Evolutionary conservation across 2,888 invertebrate species (phyloP).

Genomic region (Helobdella robusta): DNA sequence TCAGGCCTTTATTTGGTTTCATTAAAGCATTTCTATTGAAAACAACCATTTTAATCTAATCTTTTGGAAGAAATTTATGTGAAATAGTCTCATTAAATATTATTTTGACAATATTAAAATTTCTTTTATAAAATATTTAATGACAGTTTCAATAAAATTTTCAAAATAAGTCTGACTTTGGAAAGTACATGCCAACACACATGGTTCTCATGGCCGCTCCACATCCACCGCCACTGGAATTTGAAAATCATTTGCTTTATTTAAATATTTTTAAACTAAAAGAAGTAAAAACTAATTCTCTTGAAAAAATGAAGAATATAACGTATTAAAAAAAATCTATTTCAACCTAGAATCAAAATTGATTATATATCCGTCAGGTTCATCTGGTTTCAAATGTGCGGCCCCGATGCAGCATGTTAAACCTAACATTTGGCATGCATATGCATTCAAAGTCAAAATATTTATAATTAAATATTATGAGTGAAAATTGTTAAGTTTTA

Average conservation of each 20-base stretch:
- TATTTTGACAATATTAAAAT: not conserved
- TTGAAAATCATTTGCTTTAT: slow-evolving; percentile 5
- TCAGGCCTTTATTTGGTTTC: slow-evolving; percentile 31
- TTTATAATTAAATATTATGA: too few species aligned
- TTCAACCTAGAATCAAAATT: slow-evolving; percentile 22
- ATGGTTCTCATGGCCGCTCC: slow-evolving; percentile 48
- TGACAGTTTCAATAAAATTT: too few species aligned
- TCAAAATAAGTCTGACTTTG: too few species aligned
- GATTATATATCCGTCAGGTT: slow-evolving; percentile 20
- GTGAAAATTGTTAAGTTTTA: too few species aligned
- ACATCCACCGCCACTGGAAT: slow-evolving; percentile 45
- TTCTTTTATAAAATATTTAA: not conserved
- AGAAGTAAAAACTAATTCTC: not conserved
- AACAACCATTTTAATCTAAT: not conserved
- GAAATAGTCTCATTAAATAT: not conserved
- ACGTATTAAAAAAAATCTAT: not conserved
- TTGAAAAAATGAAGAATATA: not conserved
- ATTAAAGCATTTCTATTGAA: not conserved
- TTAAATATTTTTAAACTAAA: not conserved
- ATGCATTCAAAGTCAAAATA: too few species aligned
- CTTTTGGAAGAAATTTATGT: not conserved
- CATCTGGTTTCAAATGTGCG: not conserved
- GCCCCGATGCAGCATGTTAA: not conserved
- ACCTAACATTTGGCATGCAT: slow-evolving; percentile 5
- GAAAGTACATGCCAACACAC: slow-evolving; percentile 47